phyloP scores from a whole-genome alignment of 2,113 vertebrate species.

The Campylomormyrus numenius region DNA sequence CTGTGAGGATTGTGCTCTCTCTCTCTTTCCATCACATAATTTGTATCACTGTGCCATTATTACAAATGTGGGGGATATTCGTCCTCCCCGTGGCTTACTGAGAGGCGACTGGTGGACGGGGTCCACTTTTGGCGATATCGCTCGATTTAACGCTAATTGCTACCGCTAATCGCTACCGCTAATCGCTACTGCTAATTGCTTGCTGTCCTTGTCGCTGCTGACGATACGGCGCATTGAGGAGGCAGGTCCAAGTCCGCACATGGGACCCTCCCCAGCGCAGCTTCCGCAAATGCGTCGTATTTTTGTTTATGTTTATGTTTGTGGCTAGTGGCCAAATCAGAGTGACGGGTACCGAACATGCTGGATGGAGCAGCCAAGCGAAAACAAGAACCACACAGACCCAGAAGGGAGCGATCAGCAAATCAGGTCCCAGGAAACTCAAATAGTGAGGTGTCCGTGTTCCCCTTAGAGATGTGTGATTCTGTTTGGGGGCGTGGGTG shows the following conservation, averaged over 20 bases:
- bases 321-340: not conserved
- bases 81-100: not conserved
- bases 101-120: not conserved
- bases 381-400: not conserved
- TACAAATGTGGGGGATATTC: not conserved
- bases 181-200: not conserved
- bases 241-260: not conserved
- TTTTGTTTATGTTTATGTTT: not conserved
- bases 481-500: not conserved
- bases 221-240: not conserved
- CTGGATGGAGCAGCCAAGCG: not conserved
- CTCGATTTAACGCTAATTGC: not conserved
- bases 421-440: not conserved
- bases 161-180: not conserved
- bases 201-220: not conserved
- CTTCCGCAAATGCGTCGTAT: not conserved
- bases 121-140: not conserved
- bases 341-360: not conserved
- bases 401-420: not conserved
- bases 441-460: not conserved
- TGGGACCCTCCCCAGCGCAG: not conserved
- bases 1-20: not conserved
- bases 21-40: not conserved
- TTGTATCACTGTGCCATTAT: not conserved
- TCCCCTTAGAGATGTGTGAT: not conserved